phyloP scores from a whole-genome alignment of 2,113 vertebrate species.

The Oreochromis niloticus region DNA sequence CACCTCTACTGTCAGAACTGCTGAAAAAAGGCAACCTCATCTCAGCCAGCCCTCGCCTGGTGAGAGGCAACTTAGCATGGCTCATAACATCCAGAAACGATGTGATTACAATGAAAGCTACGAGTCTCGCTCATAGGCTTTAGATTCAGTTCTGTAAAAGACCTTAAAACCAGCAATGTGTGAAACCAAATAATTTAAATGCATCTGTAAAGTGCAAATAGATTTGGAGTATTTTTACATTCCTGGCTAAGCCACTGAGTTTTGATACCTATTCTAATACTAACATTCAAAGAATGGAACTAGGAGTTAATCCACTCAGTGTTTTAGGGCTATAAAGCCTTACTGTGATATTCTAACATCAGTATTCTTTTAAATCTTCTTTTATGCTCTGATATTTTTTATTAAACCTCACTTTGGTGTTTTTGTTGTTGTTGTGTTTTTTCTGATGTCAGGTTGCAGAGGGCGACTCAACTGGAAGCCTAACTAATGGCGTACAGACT shows the following conservation, averaged over 20 bases:
- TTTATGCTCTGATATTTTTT: neutral
- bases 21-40: slow-evolving; percentile 97
- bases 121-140: neutral
- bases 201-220: neutral
- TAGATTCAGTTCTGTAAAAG: neutral
- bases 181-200: neutral
- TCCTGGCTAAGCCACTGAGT: neutral
- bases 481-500: slow-evolving; percentile 80
- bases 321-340: neutral
- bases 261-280: neutral
- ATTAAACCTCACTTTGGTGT: neutral
- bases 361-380: neutral
- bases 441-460: slow-evolving; percentile 80
- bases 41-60: slow-evolving; percentile 93
- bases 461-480: slow-evolving; percentile 78
- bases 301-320: neutral
- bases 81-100: neutral
- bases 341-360: neutral
- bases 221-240: neutral
- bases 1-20: slow-evolving; percentile 95
- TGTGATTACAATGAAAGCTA: neutral
- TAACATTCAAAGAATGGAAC: neutral
- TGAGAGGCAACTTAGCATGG: slow-evolving; percentile 53
- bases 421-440: neutral
- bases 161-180: neutral